Conservation (phyloP, 2,797 vertebrate genomes). For the Pangasius larnaudii region DNA sequence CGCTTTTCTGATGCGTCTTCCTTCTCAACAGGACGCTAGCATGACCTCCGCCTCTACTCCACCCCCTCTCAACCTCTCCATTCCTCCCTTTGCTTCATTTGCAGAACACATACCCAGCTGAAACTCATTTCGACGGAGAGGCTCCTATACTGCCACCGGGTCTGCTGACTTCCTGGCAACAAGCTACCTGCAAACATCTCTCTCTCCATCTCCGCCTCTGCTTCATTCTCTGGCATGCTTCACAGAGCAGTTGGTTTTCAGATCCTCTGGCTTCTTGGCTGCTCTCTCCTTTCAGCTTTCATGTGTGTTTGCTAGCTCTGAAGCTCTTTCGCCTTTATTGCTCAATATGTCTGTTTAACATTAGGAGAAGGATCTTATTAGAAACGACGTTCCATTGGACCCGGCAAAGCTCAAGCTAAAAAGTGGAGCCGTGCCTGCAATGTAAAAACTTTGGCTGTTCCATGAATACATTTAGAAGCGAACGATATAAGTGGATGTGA, state of each 20-base stretch:
- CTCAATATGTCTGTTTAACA: conserved; percentile 66
- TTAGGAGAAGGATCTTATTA: conserved; percentile 29
- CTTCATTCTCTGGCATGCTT: conserved; percentile 58
- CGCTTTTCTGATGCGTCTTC: conserved; percentile 26
- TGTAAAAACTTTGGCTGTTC: background rate
- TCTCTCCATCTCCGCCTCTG: conserved; percentile 49
- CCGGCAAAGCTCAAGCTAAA: background rate
- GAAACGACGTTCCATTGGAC: background rate
- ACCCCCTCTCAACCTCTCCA: background rate
- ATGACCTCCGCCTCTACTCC: conserved; percentile 21
- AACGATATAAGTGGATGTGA: conserved; percentile 10
- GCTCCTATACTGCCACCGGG: conserved; percentile 8
- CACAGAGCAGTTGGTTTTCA: conserved; percentile 30
- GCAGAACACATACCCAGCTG: background rate
- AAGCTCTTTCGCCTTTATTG: conserved; percentile 69
- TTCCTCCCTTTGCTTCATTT: background rate
- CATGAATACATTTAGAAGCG: background rate
- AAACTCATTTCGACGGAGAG: conserved; percentile 8
- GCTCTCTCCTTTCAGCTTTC: conserved; percentile 48
- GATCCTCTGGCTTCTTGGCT: conserved; percentile 41
- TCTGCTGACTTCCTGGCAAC: conserved; percentile 49
- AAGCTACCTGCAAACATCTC: conserved; percentile 56
- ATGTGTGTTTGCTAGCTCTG: conserved; percentile 69
- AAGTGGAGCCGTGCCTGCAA: background rate
- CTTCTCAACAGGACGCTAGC: background rate